Evolutionary conservation across 2,113 vertebrate genomes (phyloP), one percentile per base, ranked within the genome.

Genomic region (Lasiurus cinereus): DNA sequence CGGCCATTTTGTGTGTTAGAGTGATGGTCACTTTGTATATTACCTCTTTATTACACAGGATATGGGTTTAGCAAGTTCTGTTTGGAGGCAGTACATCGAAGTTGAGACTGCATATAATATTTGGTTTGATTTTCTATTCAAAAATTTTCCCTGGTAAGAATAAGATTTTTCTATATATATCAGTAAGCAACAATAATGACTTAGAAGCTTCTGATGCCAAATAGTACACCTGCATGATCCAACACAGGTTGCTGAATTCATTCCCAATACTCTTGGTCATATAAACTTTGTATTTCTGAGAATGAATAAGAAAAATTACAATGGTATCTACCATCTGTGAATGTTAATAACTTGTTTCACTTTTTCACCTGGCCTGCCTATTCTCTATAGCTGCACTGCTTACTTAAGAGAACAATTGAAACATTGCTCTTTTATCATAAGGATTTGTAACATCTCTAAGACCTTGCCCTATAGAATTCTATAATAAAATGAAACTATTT

Each of bases 21-120:
- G 52, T 54, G 52, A 54, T 54, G 52, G 52, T 54, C 18, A 54
- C 19, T 54, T 54, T 54, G 18, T 18, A 54, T 54, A 54, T 54
- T 54, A 8, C 18, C 52, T 19, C 18, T 54, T 54, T 54, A 54
- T 54, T 54, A 54, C 7, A 7, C 19, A 54, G 52, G 52, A 1
- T 97, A 86, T 96, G 85, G 56, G 82, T 94, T 94, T 83, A 91
- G 83, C 74, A 94, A 74, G 69, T 96, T 96, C 92, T 90, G 8
- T 91, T 92, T 94, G 91, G 80, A 94, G 66, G 69, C 83, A 82
- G 9, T 90, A 1, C 89, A 82, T 93, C 56, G 80, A 88, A 91
- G 31, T 74, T 85, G 67, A 88, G 70, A 74, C 39, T 56, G 33
- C 91, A 91, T 88, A 70, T 85, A 94, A 88, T 96, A 94, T 80